Percentiles rank a stretch among this genome's conserved stretches.
Conservation (phyloP, 2,113 vertebrate genomes). For the Cranoglanis bouderius region DNA sequence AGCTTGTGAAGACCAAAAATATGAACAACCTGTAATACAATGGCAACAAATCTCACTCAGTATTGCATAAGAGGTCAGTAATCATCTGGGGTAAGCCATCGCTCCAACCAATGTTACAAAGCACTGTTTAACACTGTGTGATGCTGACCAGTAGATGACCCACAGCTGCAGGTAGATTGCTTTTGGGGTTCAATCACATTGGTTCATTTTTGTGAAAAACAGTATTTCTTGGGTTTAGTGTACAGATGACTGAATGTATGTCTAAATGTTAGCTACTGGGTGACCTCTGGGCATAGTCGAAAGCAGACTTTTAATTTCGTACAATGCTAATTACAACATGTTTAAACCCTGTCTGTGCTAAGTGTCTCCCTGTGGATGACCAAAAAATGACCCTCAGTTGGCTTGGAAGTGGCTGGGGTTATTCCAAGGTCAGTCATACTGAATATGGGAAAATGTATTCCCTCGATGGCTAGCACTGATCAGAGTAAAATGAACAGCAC, state of each 20-base stretch:
- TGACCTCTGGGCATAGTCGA: slow-evolving; percentile 22
- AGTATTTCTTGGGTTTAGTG: not conserved
- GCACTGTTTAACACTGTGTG: slow-evolving; percentile 1
- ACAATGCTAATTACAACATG: slow-evolving; percentile 31
- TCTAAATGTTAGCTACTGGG: not conserved
- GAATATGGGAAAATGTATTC: not conserved
- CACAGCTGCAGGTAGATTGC: slow-evolving; percentile 11
- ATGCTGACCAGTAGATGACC: slow-evolving; percentile 26
- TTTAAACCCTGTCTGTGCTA: not conserved
- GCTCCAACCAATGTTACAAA: slow-evolving; percentile 15
- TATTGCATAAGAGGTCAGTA: slow-evolving; percentile 39
- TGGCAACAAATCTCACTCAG: slow-evolving; percentile 1
- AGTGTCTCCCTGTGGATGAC: slow-evolving; percentile 43
- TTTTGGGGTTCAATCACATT: not conserved
- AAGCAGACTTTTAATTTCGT: slow-evolving; percentile 31
- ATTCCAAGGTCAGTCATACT: slow-evolving; percentile 19
- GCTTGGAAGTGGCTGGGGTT: slow-evolving; percentile 16
- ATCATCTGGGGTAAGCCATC: slow-evolving; percentile 32
- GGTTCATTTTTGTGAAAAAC: slow-evolving; percentile 9
- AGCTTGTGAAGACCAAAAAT: not conserved
- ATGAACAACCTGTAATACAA: not conserved
- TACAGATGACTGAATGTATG: slow-evolving; percentile 24
- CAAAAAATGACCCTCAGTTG: slow-evolving; percentile 30
- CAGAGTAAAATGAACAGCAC: too few relatives aligned
- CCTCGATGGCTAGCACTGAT: not conserved